Evolutionary conservation across 2,113 vertebrate genomes (phyloP).

Genomic region (Pampusana beccarii): DNA sequence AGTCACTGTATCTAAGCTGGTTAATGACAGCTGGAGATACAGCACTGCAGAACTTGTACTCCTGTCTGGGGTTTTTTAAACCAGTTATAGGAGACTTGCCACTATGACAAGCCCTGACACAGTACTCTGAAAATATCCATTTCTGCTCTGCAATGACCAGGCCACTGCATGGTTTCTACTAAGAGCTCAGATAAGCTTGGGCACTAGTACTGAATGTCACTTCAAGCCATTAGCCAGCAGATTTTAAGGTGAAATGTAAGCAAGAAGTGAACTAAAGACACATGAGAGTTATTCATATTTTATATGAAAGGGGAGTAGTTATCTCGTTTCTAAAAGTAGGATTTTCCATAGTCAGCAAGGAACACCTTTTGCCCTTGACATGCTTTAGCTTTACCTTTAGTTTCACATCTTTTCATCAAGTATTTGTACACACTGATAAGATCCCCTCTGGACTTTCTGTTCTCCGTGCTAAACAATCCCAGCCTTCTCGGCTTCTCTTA

Average conservation of each 20-base stretch:
- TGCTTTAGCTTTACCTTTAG: neutral
- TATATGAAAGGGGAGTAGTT: neutral
- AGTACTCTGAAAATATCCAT: neutral
- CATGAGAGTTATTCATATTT: neutral
- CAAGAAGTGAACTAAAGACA: neutral
- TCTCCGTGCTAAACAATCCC: neutral
- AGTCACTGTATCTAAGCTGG: neutral
- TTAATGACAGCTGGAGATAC: neutral
- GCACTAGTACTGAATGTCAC: neutral
- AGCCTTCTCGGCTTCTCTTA: neutral
- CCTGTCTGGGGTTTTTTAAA: neutral
- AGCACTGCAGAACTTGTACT: neutral
- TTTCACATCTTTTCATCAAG: neutral
- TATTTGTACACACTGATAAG: neutral
- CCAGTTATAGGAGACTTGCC: rapidly evolving
- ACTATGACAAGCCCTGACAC: neutral
- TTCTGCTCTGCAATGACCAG: neutral
- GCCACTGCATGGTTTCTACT: neutral
- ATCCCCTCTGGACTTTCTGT: neutral
- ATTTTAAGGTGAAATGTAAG: neutral
- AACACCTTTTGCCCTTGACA: neutral
- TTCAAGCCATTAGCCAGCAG: neutral
- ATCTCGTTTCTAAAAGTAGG: neutral
- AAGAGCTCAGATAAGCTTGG: neutral
- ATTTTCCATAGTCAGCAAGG: neutral